Evolutionary conservation across 2,797 vertebrate genomes (phyloP).

Genomic region (Myiotriccus ornatus): DNA sequence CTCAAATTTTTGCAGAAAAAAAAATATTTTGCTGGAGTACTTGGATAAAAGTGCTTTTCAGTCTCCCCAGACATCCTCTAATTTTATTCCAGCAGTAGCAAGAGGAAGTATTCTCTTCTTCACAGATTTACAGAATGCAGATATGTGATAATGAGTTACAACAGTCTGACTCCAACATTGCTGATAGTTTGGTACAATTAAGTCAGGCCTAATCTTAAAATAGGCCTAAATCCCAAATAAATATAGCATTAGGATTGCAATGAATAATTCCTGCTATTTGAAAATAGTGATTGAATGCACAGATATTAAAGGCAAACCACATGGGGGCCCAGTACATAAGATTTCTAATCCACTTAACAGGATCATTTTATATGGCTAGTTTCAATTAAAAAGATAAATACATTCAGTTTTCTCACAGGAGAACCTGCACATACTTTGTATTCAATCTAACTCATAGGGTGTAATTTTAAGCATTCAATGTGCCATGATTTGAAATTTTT

Average conservation of each 20-base stretch:
- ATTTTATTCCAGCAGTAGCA: conserved; percentile 2
- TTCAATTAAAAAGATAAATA: conserved; percentile 73
- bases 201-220: conserved; percentile 68
- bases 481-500: conserved; percentile 13
- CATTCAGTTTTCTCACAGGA: conserved; percentile 48
- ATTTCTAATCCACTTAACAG: conserved; percentile 75
- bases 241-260: conserved; percentile 58
- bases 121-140: not conserved
- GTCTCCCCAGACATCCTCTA: not conserved
- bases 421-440: conserved; percentile 44
- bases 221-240: conserved; percentile 69
- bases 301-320: conserved; percentile 53
- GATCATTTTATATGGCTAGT: conserved; percentile 58
- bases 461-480: conserved; percentile 31
- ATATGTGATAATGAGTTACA: conserved; percentile 58
- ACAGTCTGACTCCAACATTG: conserved; percentile 27
- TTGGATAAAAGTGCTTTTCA: not conserved
- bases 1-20: not conserved
- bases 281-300: conserved; percentile 56
- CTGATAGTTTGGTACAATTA: conserved; percentile 68
- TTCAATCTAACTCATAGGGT: not conserved
- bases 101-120: not conserved
- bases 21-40: not conserved
- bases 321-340: conserved; percentile 18
- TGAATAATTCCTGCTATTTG: conserved; percentile 63